Percentiles rank a stretch among this genome's conserved stretches.
phyloP scores from a whole-genome alignment of 2,888 invertebrate genomes.

The Phrixothrix hirtus region DNA sequence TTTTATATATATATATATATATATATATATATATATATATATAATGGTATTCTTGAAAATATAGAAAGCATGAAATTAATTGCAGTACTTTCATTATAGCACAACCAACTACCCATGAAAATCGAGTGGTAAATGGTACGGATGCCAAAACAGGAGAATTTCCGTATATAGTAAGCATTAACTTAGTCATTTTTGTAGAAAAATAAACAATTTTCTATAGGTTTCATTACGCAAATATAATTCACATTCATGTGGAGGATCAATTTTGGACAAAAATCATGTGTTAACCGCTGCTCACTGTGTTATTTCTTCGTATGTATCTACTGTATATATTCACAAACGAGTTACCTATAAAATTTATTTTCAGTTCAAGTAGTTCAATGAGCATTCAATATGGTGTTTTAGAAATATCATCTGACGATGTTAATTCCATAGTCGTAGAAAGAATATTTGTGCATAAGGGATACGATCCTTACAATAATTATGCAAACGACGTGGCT shows the following conservation, averaged over 20 bases:
- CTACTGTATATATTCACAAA: too few species aligned
- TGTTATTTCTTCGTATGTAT: slow-evolving; percentile 2
- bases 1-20: not conserved
- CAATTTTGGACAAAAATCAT: slow-evolving; percentile 28
- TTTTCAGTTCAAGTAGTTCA: not conserved
- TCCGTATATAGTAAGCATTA: slow-evolving; percentile 32
- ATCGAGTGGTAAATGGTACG: slow-evolving; percentile 32
- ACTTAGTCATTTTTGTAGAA: not conserved
- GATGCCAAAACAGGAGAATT: slow-evolving; percentile 34
- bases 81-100: not conserved
- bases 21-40: not conserved
- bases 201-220: slow-evolving; percentile 9
- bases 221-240: slow-evolving; percentile 14
- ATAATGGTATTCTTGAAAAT: too few species aligned
- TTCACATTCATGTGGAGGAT: slow-evolving; percentile 30
- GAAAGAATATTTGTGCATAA: slow-evolving; percentile 23
- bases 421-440: slow-evolving; percentile 25
- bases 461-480: slow-evolving; percentile 18
- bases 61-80: too few species aligned
- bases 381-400: slow-evolving; percentile 30
- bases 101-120: not conserved
- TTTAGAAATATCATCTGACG: slow-evolving; percentile 10
- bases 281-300: slow-evolving; percentile 36
- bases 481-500: slow-evolving; percentile 37
- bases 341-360: too few species aligned